These are phyloP conservation scores for Orthonyx spaldingii DNA, from an alignment of 2,113 vertebrate species.

Conservation along the genomic window DNA sequence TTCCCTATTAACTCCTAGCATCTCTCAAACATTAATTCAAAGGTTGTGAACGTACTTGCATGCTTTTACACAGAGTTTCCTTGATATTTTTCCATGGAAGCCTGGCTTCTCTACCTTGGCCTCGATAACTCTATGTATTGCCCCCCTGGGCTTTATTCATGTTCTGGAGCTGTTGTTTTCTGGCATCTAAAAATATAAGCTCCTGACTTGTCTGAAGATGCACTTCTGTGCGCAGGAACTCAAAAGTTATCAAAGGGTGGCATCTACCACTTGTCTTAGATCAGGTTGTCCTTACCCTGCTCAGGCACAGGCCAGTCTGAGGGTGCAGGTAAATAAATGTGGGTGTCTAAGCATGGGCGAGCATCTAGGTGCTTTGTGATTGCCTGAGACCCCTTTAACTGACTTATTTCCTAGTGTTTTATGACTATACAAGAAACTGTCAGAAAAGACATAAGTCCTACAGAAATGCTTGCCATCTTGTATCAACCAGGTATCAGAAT, in stretches of 20 bases:
- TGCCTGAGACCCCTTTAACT: background rate
- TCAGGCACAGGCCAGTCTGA: background rate
- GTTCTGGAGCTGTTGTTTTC: background rate
- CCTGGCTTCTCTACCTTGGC: background rate
- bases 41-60: fast-evolving
- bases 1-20: background rate
- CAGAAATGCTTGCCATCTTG: background rate
- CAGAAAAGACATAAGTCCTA: background rate
- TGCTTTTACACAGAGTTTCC: background rate
- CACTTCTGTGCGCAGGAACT: background rate
- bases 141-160: background rate
- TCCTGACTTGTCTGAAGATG: background rate
- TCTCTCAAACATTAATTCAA: background rate
- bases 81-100: background rate
- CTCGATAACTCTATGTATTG: background rate
- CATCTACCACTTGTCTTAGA: background rate
- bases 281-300: background rate
- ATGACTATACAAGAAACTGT: background rate
- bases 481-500: background rate
- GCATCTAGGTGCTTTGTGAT: background rate
- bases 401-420: background rate
- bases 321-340: background rate
- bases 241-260: background rate
- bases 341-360: background rate
- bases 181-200: background rate